Conservation (phyloP, 2,888 invertebrate genomes). For the Lasius fuliginosus region DNA sequence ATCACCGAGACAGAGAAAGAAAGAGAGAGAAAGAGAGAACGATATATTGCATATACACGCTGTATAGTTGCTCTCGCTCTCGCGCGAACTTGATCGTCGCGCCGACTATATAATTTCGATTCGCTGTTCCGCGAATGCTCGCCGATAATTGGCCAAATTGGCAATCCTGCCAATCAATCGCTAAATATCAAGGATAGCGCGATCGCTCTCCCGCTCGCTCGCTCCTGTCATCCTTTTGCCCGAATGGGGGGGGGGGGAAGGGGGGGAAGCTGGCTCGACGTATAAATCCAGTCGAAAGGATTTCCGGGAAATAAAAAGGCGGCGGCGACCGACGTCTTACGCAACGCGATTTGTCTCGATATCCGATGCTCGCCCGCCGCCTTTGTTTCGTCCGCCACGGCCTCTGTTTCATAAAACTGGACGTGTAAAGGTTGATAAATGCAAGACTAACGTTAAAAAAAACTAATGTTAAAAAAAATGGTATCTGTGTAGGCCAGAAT, state of each 20-base stretch:
- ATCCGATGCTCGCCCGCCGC: conserved; percentile 58
- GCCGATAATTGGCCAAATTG: conserved; percentile 84
- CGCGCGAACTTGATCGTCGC: conserved; percentile 52
- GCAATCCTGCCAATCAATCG: conserved; percentile 85
- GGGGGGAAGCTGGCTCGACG: conserved; percentile 59
- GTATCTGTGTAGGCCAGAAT: neutral
- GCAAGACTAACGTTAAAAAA: neutral
- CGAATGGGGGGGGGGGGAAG: neutral
- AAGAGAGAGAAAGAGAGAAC: conserved; percentile 41
- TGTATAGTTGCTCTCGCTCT: conserved; percentile 42
- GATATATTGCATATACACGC: neutral
- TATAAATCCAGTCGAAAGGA: conserved; percentile 79
- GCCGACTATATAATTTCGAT: conserved; percentile 82
- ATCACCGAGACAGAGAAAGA: neutral
- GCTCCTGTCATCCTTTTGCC: conserved; percentile 66
- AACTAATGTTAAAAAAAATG: neutral
- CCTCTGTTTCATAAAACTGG: conserved; percentile 18
- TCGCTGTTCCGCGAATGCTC: conserved; percentile 82
- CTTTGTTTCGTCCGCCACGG: conserved; percentile 68
- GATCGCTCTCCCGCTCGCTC: conserved; percentile 49
- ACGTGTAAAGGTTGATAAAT: neutral
- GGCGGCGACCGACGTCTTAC: conserved; percentile 68
- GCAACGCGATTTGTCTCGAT: conserved; percentile 77
- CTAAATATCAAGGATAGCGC: conserved; percentile 81
- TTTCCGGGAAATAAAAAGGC: conserved; percentile 82